Evolutionary conservation across 2,113 vertebrate genomes (phyloP), one percentile per base, ranked within the genome.

Genomic region (Nyctibius bracteatus): DNA sequence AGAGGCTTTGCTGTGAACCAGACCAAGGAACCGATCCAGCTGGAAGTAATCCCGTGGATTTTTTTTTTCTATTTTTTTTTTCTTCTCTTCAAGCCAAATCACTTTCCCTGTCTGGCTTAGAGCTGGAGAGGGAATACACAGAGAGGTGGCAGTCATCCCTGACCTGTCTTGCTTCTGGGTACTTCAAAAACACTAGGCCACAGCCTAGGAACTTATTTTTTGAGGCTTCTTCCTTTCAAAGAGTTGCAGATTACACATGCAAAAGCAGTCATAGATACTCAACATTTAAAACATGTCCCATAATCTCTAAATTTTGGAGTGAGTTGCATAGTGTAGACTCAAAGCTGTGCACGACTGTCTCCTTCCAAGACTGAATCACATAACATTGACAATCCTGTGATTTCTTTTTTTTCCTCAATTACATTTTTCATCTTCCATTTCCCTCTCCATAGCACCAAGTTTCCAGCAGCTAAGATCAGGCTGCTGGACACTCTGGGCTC

Each of bases 1-100:
- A 92, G 67, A 88, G 51, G 67, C 28, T 97, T 94, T 88, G 25
- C 33, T 88, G 75, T 47, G 72, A 97, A 78, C 16, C 43, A 91
- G 75, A 90, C 39, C 63, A 81, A 89, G 63, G 47, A 83, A 75
- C 22, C 59, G 77, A 92, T 81, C 71, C 81, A 94, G 20, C 51
- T 92, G 43, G 51, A 94, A 88, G 35, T 66, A 92, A 92, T 71
- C 51, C 16, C 43, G 49, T 33, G 23, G 41, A 54, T 79, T 94
- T 17, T 72, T 25, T 43, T 28, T 23, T 5, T 35, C 8, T 4
- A 5, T 28, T 37, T 27, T 43, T 19, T 31, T 35, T 12, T 33
- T 39, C 14, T 43, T 59, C 9, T 35, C 35, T 39, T 81, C 54
- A 86, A 61, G 12, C 21, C 37, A 35, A 22, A 58, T 73, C 31